A percentile compares a stretch with the other conserved stretches of the same genome.
Conservation (phyloP, 2,797 vertebrate species). For the Cygnus olor region DNA sequence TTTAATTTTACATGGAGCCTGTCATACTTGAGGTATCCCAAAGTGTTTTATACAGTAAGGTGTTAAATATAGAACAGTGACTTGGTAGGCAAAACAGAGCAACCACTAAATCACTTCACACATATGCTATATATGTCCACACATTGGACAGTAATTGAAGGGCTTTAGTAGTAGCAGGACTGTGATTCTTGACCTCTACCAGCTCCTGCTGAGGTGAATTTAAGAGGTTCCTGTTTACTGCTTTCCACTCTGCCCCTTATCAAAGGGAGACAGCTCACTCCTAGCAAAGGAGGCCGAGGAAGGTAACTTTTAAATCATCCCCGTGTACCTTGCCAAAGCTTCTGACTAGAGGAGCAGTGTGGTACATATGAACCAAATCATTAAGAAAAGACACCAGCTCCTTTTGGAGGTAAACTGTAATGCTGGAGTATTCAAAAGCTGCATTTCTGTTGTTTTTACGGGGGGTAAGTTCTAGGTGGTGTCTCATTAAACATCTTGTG, state of each 20-base stretch:
- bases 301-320: neutral
- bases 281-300: neutral
- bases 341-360: neutral
- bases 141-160: slow-evolving; percentile 19
- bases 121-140: neutral
- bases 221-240: neutral
- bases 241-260: neutral
- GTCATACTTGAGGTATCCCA: neutral
- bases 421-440: neutral
- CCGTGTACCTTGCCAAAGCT: neutral
- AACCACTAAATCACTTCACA: neutral
- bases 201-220: neutral
- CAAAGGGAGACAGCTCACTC: neutral
- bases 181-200: slow-evolving; percentile 7
- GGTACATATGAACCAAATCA: neutral
- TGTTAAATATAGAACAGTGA: slow-evolving; percentile 7
- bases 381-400: neutral
- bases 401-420: neutral
- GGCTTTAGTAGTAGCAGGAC: neutral
- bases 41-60: neutral
- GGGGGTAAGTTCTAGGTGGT: neutral
- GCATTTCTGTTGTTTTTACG: neutral
- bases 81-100: neutral
- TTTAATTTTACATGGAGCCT: neutral
- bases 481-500: neutral